These are phyloP conservation scores for Caradrina kadenii DNA, from an alignment of 2,888 invertebrate genomes.

Conservation along the genomic window DNA sequence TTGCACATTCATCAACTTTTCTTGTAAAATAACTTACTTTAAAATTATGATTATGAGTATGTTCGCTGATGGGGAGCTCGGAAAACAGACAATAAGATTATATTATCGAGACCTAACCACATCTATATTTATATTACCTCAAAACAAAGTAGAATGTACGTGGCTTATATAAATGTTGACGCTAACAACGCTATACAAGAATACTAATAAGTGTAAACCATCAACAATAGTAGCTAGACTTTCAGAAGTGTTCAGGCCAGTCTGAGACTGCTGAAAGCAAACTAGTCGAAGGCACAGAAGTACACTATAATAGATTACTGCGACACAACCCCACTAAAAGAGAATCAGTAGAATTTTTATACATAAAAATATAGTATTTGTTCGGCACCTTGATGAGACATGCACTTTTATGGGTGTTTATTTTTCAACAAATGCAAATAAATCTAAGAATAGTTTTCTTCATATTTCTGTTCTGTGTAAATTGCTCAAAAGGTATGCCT, in stretches of 20 bases:
- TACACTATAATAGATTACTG: slow-evolving; percentile 75
- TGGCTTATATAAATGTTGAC: slow-evolving; percentile 60
- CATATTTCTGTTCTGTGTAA: slow-evolving; percentile 36
- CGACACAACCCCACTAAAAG: slow-evolving; percentile 80
- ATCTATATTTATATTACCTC: slow-evolving; percentile 62
- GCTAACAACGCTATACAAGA: slow-evolving; percentile 59
- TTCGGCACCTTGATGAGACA: slow-evolving; percentile 64
- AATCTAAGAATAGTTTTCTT: slow-evolving; percentile 40
- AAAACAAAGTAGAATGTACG: slow-evolving; percentile 62
- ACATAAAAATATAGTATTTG: slow-evolving; percentile 65
- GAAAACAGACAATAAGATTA: slow-evolving; percentile 57
- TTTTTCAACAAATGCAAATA: slow-evolving; percentile 55
- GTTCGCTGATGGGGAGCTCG: slow-evolving; percentile 64
- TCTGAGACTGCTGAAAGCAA: slow-evolving; percentile 80
- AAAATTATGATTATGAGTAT: slow-evolving; percentile 80
- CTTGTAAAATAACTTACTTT: slow-evolving; percentile 74
- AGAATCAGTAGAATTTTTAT: slow-evolving; percentile 59
- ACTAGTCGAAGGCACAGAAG: slow-evolving; percentile 85
- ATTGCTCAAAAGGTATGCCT: slow-evolving; percentile 55
- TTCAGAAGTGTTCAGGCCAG: slow-evolving; percentile 66
- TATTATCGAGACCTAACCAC: slow-evolving; percentile 58
- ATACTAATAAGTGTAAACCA: slow-evolving; percentile 64
- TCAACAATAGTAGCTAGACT: slow-evolving; percentile 73
- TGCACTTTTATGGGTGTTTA: slow-evolving; percentile 37
- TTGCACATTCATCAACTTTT: slow-evolving; percentile 79